Base-by-base conservation (phyloP, 2,888 invertebrate genomes). In the Lepas anatifera region DNA sequence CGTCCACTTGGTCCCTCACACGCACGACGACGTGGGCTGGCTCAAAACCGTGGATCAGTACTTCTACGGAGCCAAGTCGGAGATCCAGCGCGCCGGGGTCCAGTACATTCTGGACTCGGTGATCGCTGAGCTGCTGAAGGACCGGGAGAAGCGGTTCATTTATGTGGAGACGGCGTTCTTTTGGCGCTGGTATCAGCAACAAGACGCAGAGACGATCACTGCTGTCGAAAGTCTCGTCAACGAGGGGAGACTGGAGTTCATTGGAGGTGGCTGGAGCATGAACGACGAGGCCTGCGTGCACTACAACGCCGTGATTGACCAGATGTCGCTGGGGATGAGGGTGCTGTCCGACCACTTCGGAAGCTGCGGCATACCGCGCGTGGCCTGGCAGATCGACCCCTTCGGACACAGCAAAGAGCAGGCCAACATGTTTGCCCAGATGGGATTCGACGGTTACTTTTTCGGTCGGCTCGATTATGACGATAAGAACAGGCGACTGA, bases 101-200 rank as follows among this genome's bases (percentile, higher is more conserved):
- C 92, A 94, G 78, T 93, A 92, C 76, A 95, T 96, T 68, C 80
- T 96, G 69, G 93, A 95, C 77, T 90, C 92, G 0, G 94, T 95
- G 0, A 80, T 95, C 4, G 83, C 85, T 35, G 87, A 89, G 48
- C 80, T 97, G 7, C 79, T 85, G 76, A 84, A 85, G 72, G 86
- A 95, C 77, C 86, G 89, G 0, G 74, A 75, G 3, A 78, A 81
- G 70, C 77, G 81, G 74, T 95, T 95, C 77, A 91, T 95, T 68
- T 94, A 92, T 77, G 92, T 92, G 3, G 94, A 94, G 77, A 89
- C 92, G 0, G 89, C 91, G 0, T 94, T 88, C 81, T 88, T 94
- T 88, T 88, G 87, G 83, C 87, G 90, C 76, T 92, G 90, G 90
- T 92, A 90, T 90, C 81, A 83, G 72, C 84, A 87, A 72, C 88